Percentiles rank a stretch among this genome's conserved stretches.
Evolutionary conservation across 1,140 invertebrate genomes (phyloP).

Genomic region (Drosophila elegans): DNA sequence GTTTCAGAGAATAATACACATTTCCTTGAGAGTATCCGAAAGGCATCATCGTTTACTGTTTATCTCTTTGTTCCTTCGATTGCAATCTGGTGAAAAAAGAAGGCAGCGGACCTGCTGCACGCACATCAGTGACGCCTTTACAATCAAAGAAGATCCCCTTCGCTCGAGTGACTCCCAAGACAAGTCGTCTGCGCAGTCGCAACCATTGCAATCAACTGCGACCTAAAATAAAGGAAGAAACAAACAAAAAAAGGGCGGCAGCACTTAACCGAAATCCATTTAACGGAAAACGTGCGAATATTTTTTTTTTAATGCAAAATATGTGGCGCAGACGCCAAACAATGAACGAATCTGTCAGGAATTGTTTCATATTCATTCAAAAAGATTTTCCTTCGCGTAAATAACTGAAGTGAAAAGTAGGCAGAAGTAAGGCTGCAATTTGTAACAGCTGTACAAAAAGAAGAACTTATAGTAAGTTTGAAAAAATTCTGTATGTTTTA

Average conservation of each 20-base stretch:
- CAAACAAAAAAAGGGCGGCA: slow-evolving; percentile 16
- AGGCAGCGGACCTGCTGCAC: slow-evolving; percentile 25
- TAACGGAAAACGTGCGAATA: slow-evolving; percentile 68
- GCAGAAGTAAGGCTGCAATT: too few relatives aligned
- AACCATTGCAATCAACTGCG: slow-evolving; percentile 24
- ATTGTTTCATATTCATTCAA: too few relatives aligned
- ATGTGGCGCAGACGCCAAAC: slow-evolving; percentile 21
- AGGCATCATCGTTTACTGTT: background rate
- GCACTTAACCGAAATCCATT: slow-evolving; percentile 64
- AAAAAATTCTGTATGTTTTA: too few relatives aligned
- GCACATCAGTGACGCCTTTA: slow-evolving; percentile 61
- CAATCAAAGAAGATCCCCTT: slow-evolving; percentile 54
- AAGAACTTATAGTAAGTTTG: too few relatives aligned
- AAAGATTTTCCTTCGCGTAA: too few relatives aligned
- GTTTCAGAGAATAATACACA: background rate
- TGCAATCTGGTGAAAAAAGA: slow-evolving; percentile 67
- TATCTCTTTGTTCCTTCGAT: slow-evolving; percentile 38
- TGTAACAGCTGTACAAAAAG: too few relatives aligned
- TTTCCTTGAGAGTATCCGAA: background rate
- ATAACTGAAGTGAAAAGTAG: too few relatives aligned
- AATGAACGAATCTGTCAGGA: slow-evolving; percentile 2
- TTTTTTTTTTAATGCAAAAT: slow-evolving; percentile 46
- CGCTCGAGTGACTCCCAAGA: slow-evolving; percentile 14
- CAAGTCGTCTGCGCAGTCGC: slow-evolving; percentile 42
- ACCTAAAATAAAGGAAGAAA: slow-evolving; percentile 5